Base-by-base conservation (phyloP, 2,797 vertebrate genomes). In the Taeniopygia guttata region DNA sequence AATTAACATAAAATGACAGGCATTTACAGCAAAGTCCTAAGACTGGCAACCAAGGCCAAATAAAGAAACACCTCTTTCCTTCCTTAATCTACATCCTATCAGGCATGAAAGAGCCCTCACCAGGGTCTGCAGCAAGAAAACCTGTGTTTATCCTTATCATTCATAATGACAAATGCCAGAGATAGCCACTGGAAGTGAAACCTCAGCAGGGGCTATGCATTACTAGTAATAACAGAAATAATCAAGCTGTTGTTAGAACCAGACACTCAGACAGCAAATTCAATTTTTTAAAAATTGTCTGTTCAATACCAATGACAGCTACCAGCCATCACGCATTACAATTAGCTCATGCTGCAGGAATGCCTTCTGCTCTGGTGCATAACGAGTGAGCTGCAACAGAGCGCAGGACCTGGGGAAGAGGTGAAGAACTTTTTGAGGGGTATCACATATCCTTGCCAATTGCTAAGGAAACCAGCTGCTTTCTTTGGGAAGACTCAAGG, bases 201-300 rank as follows among this genome's bases (percentile, higher is more conserved):
- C 48, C 56, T 90, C 80, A 77, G 64, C 49, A 84, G 85, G 85
- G 80, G n/a, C 85, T 29, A 69, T 70, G 59, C 36, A 90, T 91
- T 88, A 91, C 80, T 29, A 75, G 78, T 38, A 96, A 82, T 84
- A 97, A 90, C 63, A 93, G 56, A 90, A 93, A 95, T 90, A 94
- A 96, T 95, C 89, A 95, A 93, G 87, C 63, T 76, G 85, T 81
- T 95, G 88, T 91, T 93, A 69, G 70, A 91, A 78, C 82, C 87
- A 95, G 94, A 69, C 94, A 85, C 32, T 76, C 89, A 67, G 76
- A 62, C n/a, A 80, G 81, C n/a, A 95, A 95, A 97, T 93, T 75
- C 46, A 78, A 59, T 92, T 79, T 82, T 90, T 94, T 92, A 48
- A 11, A 12, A 13, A 36, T 84, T 91, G 84, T 94, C 64, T 89